Evolutionary conservation across 2,888 invertebrate species (phyloP).

Genomic region (Ametastegia equiseti): DNA sequence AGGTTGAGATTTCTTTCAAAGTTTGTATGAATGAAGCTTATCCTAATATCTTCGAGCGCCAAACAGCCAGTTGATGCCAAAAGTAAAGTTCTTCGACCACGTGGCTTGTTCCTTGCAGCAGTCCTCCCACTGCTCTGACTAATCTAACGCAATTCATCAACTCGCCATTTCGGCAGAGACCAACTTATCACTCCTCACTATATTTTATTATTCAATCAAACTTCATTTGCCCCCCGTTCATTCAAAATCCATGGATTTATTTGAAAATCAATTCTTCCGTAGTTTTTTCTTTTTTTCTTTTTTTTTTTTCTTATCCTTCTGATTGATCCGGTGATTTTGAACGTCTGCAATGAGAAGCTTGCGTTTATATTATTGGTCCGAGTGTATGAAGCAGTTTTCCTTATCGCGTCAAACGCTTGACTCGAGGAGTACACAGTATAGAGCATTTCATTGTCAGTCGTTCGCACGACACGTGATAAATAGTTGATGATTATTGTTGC

Average conservation of each 20-base stretch:
- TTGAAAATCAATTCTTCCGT: too few relatives aligned
- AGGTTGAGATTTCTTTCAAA: slow-evolving; percentile 68
- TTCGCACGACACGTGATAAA: slow-evolving; percentile 17
- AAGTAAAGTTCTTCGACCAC: slow-evolving; percentile 29
- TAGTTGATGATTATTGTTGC: neutral
- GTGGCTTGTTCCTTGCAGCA: neutral
- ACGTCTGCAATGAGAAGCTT: neutral
- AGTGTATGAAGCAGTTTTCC: slow-evolving; percentile 4
- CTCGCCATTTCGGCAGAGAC: neutral
- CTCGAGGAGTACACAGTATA: neutral
- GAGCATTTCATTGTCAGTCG: neutral
- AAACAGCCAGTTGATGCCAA: slow-evolving; percentile 2
- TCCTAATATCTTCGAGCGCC: slow-evolving; percentile 59
- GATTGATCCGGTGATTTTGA: neutral
- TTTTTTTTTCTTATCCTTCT: too few relatives aligned
- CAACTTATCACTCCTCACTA: neutral
- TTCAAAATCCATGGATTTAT: too few relatives aligned
- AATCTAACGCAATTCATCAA: neutral
- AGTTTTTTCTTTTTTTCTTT: neutral
- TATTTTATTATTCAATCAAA: neutral
- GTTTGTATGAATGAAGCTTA: slow-evolving; percentile 69
- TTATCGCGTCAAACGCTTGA: slow-evolving; percentile 12
- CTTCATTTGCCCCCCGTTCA: too few relatives aligned
- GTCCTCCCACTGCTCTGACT: neutral
- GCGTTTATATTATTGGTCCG: neutral